Conservation (phyloP, 2,888 invertebrate species). For the Limnephilus auricula region DNA sequence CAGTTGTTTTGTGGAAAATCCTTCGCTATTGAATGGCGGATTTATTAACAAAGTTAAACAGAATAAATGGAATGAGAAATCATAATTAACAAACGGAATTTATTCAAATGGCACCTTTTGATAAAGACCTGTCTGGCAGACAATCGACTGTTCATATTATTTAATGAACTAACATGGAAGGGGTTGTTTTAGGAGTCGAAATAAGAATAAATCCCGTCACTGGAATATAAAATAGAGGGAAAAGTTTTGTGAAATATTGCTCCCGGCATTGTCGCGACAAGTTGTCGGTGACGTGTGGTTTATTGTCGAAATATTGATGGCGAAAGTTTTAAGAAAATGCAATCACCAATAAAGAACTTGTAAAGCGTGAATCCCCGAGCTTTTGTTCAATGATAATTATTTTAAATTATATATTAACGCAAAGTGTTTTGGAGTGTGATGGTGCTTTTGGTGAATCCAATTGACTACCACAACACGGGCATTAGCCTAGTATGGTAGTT, state of each 20-base stretch:
- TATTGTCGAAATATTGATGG: conserved; percentile 61
- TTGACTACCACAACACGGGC: too few species aligned
- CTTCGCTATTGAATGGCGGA: background rate
- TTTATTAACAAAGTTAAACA: background rate
- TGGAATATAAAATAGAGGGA: conserved; percentile 58
- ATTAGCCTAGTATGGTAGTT: too few species aligned
- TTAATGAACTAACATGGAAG: conserved; percentile 55
- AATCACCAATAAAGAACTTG: conserved; percentile 41
- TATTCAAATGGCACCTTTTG: background rate
- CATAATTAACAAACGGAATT: background rate
- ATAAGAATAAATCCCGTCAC: conserved; percentile 59
- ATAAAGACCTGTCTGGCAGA: background rate
- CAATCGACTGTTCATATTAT: conserved; percentile 30
- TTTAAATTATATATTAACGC: too few species aligned
- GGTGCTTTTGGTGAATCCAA: too few species aligned
- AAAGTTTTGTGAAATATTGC: conserved; percentile 60
- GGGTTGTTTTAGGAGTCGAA: conserved; percentile 55
- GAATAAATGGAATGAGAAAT: background rate
- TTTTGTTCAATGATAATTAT: background rate
- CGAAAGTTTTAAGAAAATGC: conserved; percentile 59
- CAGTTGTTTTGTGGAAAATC: background rate
- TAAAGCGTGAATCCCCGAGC: background rate
- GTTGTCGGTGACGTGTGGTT: conserved; percentile 54
- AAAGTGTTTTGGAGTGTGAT: too few species aligned
- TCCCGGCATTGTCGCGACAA: conserved; percentile 30